Percentiles rank a stretch among this genome's conserved stretches.
Conservation (phyloP, 1,140 invertebrate genomes). For the Melitaea cinxia region DNA sequence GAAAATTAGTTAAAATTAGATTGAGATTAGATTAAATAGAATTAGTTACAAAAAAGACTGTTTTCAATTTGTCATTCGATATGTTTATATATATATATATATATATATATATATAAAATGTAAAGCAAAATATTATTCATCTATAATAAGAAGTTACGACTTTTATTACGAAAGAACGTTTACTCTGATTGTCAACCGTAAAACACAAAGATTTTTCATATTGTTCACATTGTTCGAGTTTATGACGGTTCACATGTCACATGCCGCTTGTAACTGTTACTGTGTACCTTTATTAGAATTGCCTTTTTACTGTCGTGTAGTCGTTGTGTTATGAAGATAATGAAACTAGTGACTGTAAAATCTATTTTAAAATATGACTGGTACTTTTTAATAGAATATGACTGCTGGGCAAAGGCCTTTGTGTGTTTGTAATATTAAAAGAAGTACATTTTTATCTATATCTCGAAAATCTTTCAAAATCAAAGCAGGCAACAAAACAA, state of each 20-base stretch:
- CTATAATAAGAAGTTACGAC: background rate
- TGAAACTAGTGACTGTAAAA: background rate
- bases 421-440: too few relatives aligned
- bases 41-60: too few relatives aligned
- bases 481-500: too few relatives aligned
- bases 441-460: too few relatives aligned
- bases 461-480: too few relatives aligned
- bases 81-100: too few relatives aligned
- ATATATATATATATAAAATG: background rate
- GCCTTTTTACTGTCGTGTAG: background rate
- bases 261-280: background rate
- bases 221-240: background rate
- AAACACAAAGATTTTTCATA: conserved; percentile 1
- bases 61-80: too few relatives aligned
- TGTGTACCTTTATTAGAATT: background rate
- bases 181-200: background rate
- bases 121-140: background rate
- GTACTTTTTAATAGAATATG: background rate
- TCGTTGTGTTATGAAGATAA: conserved; percentile 3
- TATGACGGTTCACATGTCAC: conserved; percentile 2
- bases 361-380: background rate
- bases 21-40: too few relatives aligned
- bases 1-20: too few relatives aligned
- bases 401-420: too few relatives aligned
- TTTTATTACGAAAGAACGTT: background rate